These are phyloP conservation scores for Acromyrmex heyeri DNA, from an alignment of 1,140 invertebrate species.

Conservation along the genomic window DNA sequence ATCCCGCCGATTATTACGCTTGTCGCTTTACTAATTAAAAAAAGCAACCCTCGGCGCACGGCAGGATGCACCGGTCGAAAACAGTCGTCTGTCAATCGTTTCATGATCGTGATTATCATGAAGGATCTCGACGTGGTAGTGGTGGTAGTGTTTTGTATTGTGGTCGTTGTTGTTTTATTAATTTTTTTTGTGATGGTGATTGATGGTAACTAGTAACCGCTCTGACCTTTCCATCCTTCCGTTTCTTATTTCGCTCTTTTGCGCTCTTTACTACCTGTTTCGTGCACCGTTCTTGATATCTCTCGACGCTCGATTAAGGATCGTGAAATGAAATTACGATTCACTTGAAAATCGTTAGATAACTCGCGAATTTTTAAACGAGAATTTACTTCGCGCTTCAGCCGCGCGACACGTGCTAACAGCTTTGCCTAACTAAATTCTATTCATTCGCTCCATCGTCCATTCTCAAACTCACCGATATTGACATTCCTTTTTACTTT, in stretches of 20 bases:
- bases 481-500: conserved; percentile 18
- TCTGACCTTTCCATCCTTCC: conserved; percentile 57
- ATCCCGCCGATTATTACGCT: conserved; percentile 18
- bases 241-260: conserved; percentile 62
- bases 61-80: conserved; percentile 82
- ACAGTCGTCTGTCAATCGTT: conserved; percentile 82
- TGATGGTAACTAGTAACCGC: conserved; percentile 69
- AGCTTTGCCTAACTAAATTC: conserved; percentile 40
- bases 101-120: conserved; percentile 80
- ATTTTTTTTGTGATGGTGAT: conserved; percentile 71
- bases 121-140: conserved; percentile 80
- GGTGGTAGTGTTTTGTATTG: conserved; percentile 79
- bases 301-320: conserved; percentile 72
- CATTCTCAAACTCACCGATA: conserved; percentile 18
- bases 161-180: conserved; percentile 77
- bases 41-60: conserved; percentile 82
- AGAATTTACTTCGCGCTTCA: conserved; percentile 34
- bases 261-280: conserved; percentile 64
- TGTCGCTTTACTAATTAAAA: conserved; percentile 66
- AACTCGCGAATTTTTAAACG: conserved; percentile 16
- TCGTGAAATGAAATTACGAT: conserved; percentile 69
- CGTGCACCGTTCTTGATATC: conserved; percentile 64
- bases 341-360: conserved; percentile 32
- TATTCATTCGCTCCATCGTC: conserved; percentile 34
- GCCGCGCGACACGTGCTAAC: conserved; percentile 50